Base-by-base conservation (phyloP, 1,140 invertebrate species). In the Rhysida immarginata region DNA sequence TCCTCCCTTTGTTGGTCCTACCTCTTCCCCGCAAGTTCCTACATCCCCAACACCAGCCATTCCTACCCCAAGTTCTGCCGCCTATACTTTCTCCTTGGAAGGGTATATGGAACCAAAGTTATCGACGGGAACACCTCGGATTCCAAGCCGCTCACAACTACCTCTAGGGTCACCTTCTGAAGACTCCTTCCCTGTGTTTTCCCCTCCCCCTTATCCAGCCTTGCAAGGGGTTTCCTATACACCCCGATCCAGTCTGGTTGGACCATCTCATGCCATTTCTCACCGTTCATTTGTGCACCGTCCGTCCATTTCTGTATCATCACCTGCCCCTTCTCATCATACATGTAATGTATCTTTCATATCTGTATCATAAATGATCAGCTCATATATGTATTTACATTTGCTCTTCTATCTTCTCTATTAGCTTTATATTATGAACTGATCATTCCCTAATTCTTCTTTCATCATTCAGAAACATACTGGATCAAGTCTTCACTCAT, bases 121-220 rank as follows among this genome's bases (percentile, higher is more conserved):
- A 24, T 56, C 57, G 25, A 54, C 53, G 14, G 53, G 46, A 48
- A 44, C 11, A 58, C 46, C 41, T 23, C 24, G n/a, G 42, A 46
- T 42, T 52, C 26, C 18, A 35, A 48, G 18, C 26, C 60, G 20
- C 59, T 48, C 16, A 54, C 60, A 29, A 59, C 51, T n/a, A 51
- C 48, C 27, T 60, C 53, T 2, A 43, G 58, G 44, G 50, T 58
- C 77, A 76, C 45, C 83, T 78, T 45, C 80, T 23, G 70, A 86
- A 61, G 86, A 88, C 56, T 84, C 81, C 49, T 88, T 85, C 60
- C 84, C 85, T 1, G 82, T 87, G 14, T 88, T 88, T 69, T 87
- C 85, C 0, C 85, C 86, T 2, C 83, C 84, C 2, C 83, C 83
- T 0, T 81, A 80, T 57, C 73, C 75, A 20, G 55, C 60, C 54